phyloP scores from a whole-genome alignment of 2,888 invertebrate species.

The Nemurella pictetii region DNA sequence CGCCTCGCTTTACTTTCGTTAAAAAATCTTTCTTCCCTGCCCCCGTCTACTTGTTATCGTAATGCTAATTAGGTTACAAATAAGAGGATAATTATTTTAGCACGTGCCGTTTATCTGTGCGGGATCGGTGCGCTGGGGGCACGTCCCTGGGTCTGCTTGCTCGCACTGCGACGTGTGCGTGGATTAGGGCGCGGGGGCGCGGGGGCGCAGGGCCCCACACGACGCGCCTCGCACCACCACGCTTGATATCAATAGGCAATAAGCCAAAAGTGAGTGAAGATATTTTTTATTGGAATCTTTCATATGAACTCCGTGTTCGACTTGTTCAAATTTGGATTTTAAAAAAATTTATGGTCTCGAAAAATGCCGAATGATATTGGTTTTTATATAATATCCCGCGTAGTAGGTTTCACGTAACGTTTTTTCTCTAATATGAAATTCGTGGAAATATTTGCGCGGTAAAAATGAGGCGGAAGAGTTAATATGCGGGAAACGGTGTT shows the following conservation, averaged over 20 bases:
- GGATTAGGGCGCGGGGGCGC: neutral
- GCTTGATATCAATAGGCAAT: conserved; percentile 15
- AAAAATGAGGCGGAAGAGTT: neutral
- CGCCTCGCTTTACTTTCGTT: neutral
- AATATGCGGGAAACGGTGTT: neutral
- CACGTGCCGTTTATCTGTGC: neutral
- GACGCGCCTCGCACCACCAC: too few relatives aligned
- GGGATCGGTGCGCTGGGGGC: neutral
- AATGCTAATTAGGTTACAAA: neutral
- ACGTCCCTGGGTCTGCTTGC: too few relatives aligned
- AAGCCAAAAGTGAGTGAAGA: conserved; percentile 6
- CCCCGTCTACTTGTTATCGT: neutral
- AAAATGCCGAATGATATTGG: neutral
- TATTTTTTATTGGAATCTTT: conserved; percentile 22
- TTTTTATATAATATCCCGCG: neutral
- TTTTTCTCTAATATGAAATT: neutral
- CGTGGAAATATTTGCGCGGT: neutral
- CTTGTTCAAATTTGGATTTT: conserved; percentile 9
- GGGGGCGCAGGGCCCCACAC: neutral
- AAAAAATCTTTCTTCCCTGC: neutral
- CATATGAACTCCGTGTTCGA: neutral
- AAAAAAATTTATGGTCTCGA: neutral
- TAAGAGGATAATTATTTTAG: neutral
- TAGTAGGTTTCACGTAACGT: neutral
- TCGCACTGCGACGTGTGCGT: too few relatives aligned